Evolutionary conservation across 2,797 vertebrate genomes (phyloP), one percentile per base, ranked within the genome.

Genomic region (Sebastes kiyomatsui): DNA sequence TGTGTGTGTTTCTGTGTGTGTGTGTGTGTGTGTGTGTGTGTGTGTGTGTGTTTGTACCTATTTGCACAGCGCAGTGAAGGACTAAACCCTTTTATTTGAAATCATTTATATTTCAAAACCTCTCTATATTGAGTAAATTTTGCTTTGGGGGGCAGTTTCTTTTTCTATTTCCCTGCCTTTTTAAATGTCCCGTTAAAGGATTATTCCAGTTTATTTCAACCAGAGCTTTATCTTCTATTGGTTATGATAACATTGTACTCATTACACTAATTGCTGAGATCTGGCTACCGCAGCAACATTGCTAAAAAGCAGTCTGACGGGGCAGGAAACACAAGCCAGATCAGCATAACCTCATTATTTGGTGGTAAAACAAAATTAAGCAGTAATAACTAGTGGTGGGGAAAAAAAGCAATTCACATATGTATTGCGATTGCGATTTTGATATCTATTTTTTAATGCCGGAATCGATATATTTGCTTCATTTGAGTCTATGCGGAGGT

Each of bases 41-140:
- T 66, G 35, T 82, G 77, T 73, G 67, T 84, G 72, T 71, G 54
- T 61, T 5, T 82, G 70, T 56, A 9, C 58, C 7, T 81, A 73
- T 90, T 90, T 91, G 67, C 72, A 74, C 77, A 73, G 59, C 1
- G 11, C 75, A 81, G 66, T 76, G 81, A 89, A 88, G 83, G 85
- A 92, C 88, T 83, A 66, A 76, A 82, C 58, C 74, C 32, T 82
- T 86, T 82, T 76, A 79, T 87, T 89, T 83, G 72, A 84, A 79
- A 84, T 90, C 59, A 88, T 90, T 90, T 82, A 83, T 93, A 81
- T 93, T 93, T 90, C 66, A 90, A 79, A 90, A 80, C 65, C 75
- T 69, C 54, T 67, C 71, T 30, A 38, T 84, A 73, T 64, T 79
- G 71, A 86, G 82, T 77, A 72, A 25, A 85, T 87, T 84, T 87